A percentile compares a stretch with the other conserved stretches of the same genome.
Conservation (phyloP, 2,888 invertebrate genomes). For the Caenorhabditis panamensis region DNA sequence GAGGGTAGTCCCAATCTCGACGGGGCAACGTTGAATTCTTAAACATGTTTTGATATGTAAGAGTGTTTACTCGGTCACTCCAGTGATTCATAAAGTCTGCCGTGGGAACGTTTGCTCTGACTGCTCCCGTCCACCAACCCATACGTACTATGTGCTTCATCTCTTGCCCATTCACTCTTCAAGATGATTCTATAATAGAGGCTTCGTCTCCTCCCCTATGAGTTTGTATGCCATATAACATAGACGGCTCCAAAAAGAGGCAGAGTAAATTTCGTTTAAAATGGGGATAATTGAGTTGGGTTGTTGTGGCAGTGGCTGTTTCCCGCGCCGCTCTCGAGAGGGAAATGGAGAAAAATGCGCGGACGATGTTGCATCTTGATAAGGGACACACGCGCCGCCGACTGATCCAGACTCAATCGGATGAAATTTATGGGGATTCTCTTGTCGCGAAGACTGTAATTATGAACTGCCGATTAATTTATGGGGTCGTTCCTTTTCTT, state of each 20-base stretch:
- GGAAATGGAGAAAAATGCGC: slow-evolving; percentile 18
- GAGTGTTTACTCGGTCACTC: slow-evolving; percentile 49
- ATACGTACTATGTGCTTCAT: slow-evolving; percentile 33
- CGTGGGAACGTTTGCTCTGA: slow-evolving; percentile 43
- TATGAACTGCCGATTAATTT: slow-evolving; percentile 61
- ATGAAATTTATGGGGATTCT: slow-evolving; percentile 51
- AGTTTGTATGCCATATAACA: slow-evolving; percentile 56
- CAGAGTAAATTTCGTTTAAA: slow-evolving; percentile 62
- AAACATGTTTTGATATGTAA: slow-evolving; percentile 59
- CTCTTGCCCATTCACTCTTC: slow-evolving; percentile 23
- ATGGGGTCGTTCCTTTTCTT: slow-evolving; percentile 42
- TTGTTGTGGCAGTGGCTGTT: slow-evolving; percentile 56
- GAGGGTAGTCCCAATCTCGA: not conserved
- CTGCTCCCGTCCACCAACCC: slow-evolving; percentile 21
- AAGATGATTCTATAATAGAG: slow-evolving; percentile 58
- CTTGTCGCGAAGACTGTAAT: slow-evolving; percentile 33
- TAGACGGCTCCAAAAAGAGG: slow-evolving; percentile 57
- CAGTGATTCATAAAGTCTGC: slow-evolving; percentile 42
- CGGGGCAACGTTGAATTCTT: slow-evolving; percentile 45
- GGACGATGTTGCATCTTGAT: slow-evolving; percentile 42
- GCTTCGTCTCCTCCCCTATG: slow-evolving; percentile 33
- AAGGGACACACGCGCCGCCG: slow-evolving; percentile 35
- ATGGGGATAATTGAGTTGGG: slow-evolving; percentile 59
- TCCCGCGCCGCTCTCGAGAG: slow-evolving; percentile 46
- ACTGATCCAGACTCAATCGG: slow-evolving; percentile 42